phyloP scores from a whole-genome alignment of 2,888 invertebrate species.

The Morpho helenor region DNA sequence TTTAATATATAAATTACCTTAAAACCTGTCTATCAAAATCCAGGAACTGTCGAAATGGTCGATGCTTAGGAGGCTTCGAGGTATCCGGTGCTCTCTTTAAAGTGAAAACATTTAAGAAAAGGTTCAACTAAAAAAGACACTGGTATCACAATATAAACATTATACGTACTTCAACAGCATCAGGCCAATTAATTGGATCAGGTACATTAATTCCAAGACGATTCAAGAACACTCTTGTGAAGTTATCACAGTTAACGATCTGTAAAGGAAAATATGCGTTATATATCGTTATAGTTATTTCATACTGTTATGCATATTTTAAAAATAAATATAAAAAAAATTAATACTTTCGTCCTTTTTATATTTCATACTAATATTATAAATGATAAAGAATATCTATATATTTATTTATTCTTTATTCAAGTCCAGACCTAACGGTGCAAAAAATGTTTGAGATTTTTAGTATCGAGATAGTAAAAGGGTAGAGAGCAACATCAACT shows the following conservation, averaged over 20 bases:
- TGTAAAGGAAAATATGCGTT: slow-evolving; percentile 45
- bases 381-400: too few species aligned
- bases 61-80: slow-evolving; percentile 65
- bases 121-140: background rate
- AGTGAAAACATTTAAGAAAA: slow-evolving; percentile 3
- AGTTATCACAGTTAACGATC: slow-evolving; percentile 91
- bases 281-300: too few species aligned
- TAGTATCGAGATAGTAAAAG: too few species aligned
- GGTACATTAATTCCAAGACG: slow-evolving; percentile 91
- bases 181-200: slow-evolving; percentile 76
- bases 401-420: background rate
- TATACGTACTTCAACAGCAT: slow-evolving; percentile 56
- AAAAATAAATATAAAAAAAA: too few species aligned
- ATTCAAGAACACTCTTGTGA: slow-evolving; percentile 91
- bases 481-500: too few species aligned
- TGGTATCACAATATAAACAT: background rate
- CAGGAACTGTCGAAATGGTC: slow-evolving; percentile 88
- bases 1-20: slow-evolving; percentile 42
- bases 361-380: too few species aligned
- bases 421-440: too few species aligned
- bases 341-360: too few species aligned
- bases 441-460: too few species aligned
- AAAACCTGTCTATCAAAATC: slow-evolving; percentile 86
- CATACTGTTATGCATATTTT: too few species aligned
- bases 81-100: slow-evolving; percentile 56